phyloP scores from a whole-genome alignment of 2,113 vertebrate genomes.

The Apteryx mantelli region DNA sequence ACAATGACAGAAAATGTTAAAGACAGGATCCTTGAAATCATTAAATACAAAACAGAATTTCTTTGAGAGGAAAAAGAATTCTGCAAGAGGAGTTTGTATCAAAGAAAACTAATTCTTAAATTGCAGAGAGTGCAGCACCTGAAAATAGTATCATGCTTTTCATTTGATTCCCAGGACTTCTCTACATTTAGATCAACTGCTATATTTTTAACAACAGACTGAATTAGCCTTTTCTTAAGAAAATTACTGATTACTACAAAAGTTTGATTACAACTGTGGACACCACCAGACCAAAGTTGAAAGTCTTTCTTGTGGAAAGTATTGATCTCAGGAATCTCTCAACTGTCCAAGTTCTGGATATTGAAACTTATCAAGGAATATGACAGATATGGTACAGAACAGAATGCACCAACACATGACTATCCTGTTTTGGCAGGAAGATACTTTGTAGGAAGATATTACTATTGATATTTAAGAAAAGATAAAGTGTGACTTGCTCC shows the following conservation, averaged over 20 bases:
- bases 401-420: not conserved
- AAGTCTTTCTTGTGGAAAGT: not conserved
- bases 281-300: not conserved
- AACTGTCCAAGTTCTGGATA: not conserved
- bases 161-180: not conserved
- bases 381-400: not conserved
- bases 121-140: not conserved
- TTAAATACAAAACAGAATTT: not conserved
- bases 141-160: not conserved
- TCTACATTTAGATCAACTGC: not conserved
- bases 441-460: constrained; percentile 43
- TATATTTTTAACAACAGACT: not conserved
- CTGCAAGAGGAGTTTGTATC: not conserved
- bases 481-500: not conserved
- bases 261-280: not conserved
- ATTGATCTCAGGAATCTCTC: not conserved
- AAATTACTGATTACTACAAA: not conserved
- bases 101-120: not conserved
- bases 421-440: not conserved
- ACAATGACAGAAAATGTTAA: not conserved
- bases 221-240: not conserved
- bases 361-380: not conserved
- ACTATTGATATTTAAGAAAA: constrained; percentile 37
- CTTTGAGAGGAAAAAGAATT: not conserved
- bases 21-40: not conserved